A percentile compares a stretch with the other conserved stretches of the same genome.
phyloP scores from a whole-genome alignment of 2,797 vertebrate genomes.

The Trachurus trachurus region DNA sequence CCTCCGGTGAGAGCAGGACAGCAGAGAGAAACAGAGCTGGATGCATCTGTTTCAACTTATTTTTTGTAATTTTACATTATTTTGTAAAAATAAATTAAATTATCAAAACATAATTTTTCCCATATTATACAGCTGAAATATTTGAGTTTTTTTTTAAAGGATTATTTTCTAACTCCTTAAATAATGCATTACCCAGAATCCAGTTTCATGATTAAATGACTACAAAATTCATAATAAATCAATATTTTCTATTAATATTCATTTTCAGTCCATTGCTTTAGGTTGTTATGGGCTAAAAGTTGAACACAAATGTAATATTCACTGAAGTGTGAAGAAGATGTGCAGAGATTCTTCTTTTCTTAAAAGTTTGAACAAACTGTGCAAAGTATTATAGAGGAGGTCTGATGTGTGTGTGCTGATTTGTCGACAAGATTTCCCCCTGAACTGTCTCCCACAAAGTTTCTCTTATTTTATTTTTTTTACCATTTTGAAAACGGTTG shows the following conservation, averaged over 20 bases:
- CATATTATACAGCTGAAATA: not conserved
- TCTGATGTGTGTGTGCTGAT: not conserved
- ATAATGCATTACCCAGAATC: not conserved
- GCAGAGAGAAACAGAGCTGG: conserved; percentile 7
- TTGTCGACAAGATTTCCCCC: not conserved
- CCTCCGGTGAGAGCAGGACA: conserved; percentile 17
- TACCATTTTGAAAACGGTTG: not conserved
- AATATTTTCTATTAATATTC: not conserved
- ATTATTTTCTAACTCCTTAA: not conserved
- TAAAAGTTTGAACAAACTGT: not conserved
- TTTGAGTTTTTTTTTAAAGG: not conserved
- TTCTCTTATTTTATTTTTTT: too few species aligned
- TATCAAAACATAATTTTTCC: too few species aligned
- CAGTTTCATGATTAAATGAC: not conserved
- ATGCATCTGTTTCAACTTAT: too few species aligned
- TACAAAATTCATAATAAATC: not conserved
- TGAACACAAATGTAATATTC: not conserved
- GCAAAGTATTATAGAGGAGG: too few species aligned
- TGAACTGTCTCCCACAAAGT: too few species aligned
- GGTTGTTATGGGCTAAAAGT: not conserved
- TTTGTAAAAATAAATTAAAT: too few species aligned
- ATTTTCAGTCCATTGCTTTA: not conserved
- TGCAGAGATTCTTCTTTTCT: not conserved
- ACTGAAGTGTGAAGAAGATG: not conserved
- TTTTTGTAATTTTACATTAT: too few species aligned